phyloP scores from a whole-genome alignment of 2,888 invertebrate genomes.

The Amitus sp. region DNA sequence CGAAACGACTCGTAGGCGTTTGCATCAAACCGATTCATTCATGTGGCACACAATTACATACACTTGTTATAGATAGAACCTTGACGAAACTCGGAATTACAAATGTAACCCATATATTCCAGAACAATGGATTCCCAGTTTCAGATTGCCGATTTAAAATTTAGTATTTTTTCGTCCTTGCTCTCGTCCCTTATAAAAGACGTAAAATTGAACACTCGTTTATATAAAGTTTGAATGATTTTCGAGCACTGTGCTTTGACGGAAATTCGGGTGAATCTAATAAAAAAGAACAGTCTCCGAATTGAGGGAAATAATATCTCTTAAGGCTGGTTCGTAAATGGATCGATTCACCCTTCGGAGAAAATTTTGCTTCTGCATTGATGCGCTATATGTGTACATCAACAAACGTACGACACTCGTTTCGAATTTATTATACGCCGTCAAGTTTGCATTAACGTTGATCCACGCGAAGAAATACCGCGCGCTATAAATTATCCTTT shows the following conservation, averaged over 20 bases:
- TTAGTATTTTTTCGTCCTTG: not conserved
- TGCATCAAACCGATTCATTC: not conserved
- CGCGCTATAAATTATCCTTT: not conserved
- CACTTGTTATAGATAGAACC: not conserved
- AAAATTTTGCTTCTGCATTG: not conserved
- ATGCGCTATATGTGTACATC: not conserved
- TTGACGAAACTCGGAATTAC: not conserved
- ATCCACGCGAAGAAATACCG: not conserved
- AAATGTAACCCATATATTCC: not conserved
- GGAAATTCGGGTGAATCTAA: not conserved
- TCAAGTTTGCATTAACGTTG: not conserved
- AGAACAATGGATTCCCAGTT: not conserved
- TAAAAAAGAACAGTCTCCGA: not conserved
- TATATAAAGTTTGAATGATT: too few relatives aligned
- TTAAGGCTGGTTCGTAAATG: not conserved
- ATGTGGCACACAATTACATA: not conserved
- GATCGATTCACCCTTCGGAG: not conserved
- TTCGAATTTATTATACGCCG: conserved; percentile 1
- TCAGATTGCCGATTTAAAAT: not conserved
- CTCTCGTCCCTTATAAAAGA: not conserved
- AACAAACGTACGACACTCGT: not conserved
- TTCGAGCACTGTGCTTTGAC: not conserved
- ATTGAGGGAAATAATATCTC: conserved; percentile 1
- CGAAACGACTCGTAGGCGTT: conserved; percentile 1
- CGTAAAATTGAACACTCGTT: too few relatives aligned